Evolutionary conservation across 2,113 vertebrate species (phyloP), one percentile per base, ranked within the genome.

Genomic region (Ailuropoda melanoleuca): DNA sequence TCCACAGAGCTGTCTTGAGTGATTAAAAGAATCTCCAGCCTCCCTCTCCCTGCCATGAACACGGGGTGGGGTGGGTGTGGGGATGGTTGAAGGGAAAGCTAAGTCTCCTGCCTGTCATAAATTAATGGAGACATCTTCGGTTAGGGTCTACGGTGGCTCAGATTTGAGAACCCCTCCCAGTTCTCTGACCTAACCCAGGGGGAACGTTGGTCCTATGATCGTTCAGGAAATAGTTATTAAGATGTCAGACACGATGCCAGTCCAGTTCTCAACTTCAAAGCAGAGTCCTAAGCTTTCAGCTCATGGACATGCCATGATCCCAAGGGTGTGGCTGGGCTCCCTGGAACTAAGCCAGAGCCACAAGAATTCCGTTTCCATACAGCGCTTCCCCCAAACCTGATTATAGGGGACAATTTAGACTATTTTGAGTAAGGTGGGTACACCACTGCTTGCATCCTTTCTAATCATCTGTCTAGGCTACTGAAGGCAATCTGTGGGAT

Each of bases 371-470:
- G 43, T 97, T 96, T 97, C 83, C 53, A 90, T 93, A 66, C 7
- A 90, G 87, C 31, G 91, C 90, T 97, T 97, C 7, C 92, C 82
- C 70, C 31, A 97, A 85, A 86, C 66, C 56, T 95, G 96, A 96
- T 97, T 96, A 96, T n/a, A 97, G 93, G 90, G 90, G 68, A 68
- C 92, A 90, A 31, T 83, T 96, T 90, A 87, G 81, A 75, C 95
- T 98, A 96, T 98, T 97, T 97, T 91, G 85, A 96, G 95, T 80
- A 90, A 96, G 94, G 31, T 97, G 82, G 95, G 53, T 91, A 85
- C 12, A 87, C 87, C 86, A 68, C 77, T 58, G 88, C 50, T 88
- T 88, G 72, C 62, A 88, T 97, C 88, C 93, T 94, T 98, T 96
- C 90, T 97, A 97, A 94, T 97, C 90, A 92, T 96, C 94, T 83